phyloP scores from a whole-genome alignment of 2,888 invertebrate species.

The Agrochola macilenta region DNA sequence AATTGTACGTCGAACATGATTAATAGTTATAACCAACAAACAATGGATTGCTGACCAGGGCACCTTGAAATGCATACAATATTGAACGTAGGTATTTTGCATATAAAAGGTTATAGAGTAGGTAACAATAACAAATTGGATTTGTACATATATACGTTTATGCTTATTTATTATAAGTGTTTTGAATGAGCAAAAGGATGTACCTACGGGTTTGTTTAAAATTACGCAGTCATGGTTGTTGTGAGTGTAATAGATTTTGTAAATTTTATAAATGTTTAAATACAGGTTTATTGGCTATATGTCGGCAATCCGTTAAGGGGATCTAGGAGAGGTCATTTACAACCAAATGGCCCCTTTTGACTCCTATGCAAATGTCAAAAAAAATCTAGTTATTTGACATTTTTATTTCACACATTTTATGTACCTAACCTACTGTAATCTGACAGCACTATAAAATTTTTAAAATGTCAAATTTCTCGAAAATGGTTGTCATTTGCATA shows the following conservation, averaged over 20 bases:
- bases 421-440: no score
- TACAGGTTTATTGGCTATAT: no score
- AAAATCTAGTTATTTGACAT: no score
- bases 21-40: slow-evolving; percentile 46
- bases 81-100: slow-evolving; percentile 50
- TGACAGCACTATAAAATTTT: no score
- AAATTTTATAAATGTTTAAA: no score
- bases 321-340: no score
- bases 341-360: no score
- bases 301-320: no score
- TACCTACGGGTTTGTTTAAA: not conserved
- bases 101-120: slow-evolving; percentile 49
- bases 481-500: no score
- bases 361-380: no score
- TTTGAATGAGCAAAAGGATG: slow-evolving; percentile 8
- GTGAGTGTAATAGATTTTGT: not conserved
- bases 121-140: slow-evolving; percentile 38
- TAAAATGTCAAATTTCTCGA: no score
- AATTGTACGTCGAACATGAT: slow-evolving; percentile 62
- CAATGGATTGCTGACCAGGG: slow-evolving; percentile 54
- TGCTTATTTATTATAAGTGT: slow-evolving; percentile 24
- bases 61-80: slow-evolving; percentile 59
- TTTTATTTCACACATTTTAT: no score
- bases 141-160: slow-evolving; percentile 19
- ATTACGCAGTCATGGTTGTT: not conserved